Conservation (phyloP, 1,140 invertebrate species). For the Paraescarpia echinospica region DNA sequence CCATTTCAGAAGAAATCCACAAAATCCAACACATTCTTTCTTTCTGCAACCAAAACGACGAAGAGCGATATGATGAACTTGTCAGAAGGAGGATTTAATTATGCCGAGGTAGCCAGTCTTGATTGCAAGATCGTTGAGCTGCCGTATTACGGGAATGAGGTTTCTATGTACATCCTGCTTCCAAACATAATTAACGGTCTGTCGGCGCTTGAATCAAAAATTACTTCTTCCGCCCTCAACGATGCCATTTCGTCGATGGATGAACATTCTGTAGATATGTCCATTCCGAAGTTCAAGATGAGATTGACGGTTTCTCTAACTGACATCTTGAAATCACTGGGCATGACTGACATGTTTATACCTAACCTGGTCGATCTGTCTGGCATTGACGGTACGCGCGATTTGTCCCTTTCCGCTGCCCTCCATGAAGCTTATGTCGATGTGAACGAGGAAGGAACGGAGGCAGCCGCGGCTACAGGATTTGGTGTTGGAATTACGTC, state of each 20-base stretch:
- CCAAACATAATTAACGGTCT: conserved; percentile 55
- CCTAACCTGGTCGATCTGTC: conserved; percentile 36
- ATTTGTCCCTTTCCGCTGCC: conserved; percentile 46
- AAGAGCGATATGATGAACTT: conserved; percentile 56
- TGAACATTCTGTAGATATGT: conserved; percentile 34
- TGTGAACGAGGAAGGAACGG: conserved; percentile 60
- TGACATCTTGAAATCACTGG: conserved; percentile 52
- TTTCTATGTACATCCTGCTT: conserved; percentile 74
- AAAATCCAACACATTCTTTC: conserved; percentile 46
- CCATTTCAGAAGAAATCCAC: conserved; percentile 67
- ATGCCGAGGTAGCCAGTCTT: conserved; percentile 59
- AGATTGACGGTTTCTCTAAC: conserved; percentile 37
- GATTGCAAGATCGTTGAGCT: conserved; percentile 71
- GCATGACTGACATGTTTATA: conserved; percentile 37
- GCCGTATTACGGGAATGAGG: conserved; percentile 64
- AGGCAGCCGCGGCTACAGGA: conserved; percentile 55
- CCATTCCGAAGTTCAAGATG: conserved; percentile 49
- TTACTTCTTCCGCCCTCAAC: neutral
- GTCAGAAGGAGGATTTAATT: conserved; percentile 67
- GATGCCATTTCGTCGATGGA: neutral
- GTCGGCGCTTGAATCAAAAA: neutral
- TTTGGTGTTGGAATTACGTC: conserved; percentile 26
- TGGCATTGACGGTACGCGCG: conserved; percentile 37
- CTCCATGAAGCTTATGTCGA: conserved; percentile 64
- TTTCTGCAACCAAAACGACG: conserved; percentile 44